Percentiles rank a stretch among this genome's conserved stretches.
Conservation (phyloP, 2,797 vertebrate species). For the Sardinella longiceps region DNA sequence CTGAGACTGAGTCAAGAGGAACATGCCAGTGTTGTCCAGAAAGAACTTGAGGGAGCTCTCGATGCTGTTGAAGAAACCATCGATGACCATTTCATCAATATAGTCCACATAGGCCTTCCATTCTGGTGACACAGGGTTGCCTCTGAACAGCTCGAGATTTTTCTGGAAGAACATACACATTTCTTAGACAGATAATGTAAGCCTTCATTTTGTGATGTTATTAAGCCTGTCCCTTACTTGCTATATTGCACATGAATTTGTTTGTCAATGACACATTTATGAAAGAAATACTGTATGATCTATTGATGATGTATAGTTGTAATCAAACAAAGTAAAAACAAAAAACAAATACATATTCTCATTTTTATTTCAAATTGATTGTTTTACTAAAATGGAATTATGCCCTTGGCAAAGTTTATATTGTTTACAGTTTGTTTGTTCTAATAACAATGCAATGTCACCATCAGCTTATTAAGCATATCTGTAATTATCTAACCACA, state of each 20-base stretch:
- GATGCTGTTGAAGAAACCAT: slow-evolving; percentile 86
- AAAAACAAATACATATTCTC: not conserved
- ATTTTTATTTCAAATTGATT: too few species aligned
- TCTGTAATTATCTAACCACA: too few species aligned
- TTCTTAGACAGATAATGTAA: not conserved
- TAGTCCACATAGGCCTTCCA: slow-evolving; percentile 90
- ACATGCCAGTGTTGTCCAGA: slow-evolving; percentile 88
- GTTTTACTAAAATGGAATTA: too few species aligned
- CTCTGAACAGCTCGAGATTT: slow-evolving; percentile 81
- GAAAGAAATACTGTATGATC: too few species aligned
- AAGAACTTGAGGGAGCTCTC: slow-evolving; percentile 89
- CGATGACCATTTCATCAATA: slow-evolving; percentile 86
- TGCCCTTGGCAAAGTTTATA: too few species aligned
- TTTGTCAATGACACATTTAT: too few species aligned
- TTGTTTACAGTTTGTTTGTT: too few species aligned
- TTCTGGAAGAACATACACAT: slow-evolving; percentile 71
- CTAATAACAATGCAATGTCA: too few species aligned
- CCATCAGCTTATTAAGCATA: too few species aligned
- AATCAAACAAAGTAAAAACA: not conserved
- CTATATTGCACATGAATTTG: too few species aligned
- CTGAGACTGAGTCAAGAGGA: not conserved
- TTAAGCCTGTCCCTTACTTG: too few species aligned
- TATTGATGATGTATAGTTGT: not conserved
- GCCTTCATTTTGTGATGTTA: not conserved
- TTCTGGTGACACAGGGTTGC: slow-evolving; percentile 73